Evolutionary conservation across 2,888 invertebrate genomes (phyloP), one percentile per base, ranked within the genome.

Genomic region (Limnephilus lunatus): DNA sequence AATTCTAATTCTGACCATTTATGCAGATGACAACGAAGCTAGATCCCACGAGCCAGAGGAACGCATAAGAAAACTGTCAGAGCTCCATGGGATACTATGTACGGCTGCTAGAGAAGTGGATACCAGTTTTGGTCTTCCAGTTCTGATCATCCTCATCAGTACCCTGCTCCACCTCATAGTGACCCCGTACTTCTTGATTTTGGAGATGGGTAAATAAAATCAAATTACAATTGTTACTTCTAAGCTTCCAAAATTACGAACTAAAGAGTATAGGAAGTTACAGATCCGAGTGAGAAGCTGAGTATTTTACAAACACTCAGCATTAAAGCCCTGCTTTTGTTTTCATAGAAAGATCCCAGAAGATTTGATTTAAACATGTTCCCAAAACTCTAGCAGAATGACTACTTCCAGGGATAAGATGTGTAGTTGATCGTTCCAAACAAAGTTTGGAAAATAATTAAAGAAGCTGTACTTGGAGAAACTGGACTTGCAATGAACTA

Each of bases 141-240:
- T 97, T 83, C 94, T 97, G 11, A 95, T 96, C 9, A 96, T 96
- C n/a, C 95, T 96, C 81, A 95, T 97, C 83, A 97, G 97, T 0
- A 97, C 97, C 53, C 94, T 97, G 81, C 95, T 97, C 92, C 97
- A 97, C 93, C 95, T 97, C 3, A 96, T 97, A 31, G 96, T 97
- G 32, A 97, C 97, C 0, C 97, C 97, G 0, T 97, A 97, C 94
- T 97, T 97, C 94, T 94, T 68, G 68, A 68, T 68, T 68, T 95
- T 96, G 95, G 96, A 97, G 94, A 95, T 96, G 12, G 95, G 96
- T 96, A 91, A 95, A 86, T 19, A 25, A 44, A 86, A 30, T 15
- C 30, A n/a, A 15, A 15, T 53, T 53, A 53, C 15, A 25, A 7
- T 44, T 0, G 0, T 1, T 12, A 44, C 44, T 44, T 39, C 11